phyloP scores from a whole-genome alignment of 2,888 invertebrate genomes.

The Aleiodes alternator region DNA sequence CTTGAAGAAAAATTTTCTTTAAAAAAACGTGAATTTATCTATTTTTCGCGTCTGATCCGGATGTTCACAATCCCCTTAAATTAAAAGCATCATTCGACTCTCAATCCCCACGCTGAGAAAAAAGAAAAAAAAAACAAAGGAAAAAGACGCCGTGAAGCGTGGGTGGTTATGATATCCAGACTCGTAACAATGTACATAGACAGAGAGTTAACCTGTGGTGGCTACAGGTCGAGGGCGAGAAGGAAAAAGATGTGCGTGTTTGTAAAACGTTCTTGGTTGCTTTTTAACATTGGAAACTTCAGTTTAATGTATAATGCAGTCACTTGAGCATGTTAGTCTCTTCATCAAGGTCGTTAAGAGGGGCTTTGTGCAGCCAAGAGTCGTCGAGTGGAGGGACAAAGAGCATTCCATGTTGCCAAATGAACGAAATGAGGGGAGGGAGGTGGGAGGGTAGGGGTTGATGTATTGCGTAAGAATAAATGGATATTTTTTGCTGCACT shows the following conservation, averaged over 20 bases:
- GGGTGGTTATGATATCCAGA: slow-evolving; percentile 58
- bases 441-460: slow-evolving; percentile 44
- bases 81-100: background rate
- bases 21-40: no score
- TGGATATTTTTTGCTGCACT: slow-evolving; percentile 63
- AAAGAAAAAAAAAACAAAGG: slow-evolving; percentile 49
- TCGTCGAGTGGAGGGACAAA: slow-evolving; percentile 64
- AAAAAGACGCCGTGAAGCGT: slow-evolving; percentile 47
- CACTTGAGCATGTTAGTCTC: slow-evolving; percentile 38
- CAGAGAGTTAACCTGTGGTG: slow-evolving; percentile 34
- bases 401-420: slow-evolving; percentile 67
- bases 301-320: slow-evolving; percentile 38
- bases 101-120: slow-evolving; percentile 1
- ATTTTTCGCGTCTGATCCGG: slow-evolving; percentile 5
- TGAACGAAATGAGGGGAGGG: background rate
- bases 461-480: slow-evolving; percentile 69
- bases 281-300: slow-evolving; percentile 26
- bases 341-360: slow-evolving; percentile 55
- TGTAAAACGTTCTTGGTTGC: slow-evolving; percentile 30
- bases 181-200: slow-evolving; percentile 43
- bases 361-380: slow-evolving; percentile 40
- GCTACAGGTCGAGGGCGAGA: slow-evolving; percentile 23
- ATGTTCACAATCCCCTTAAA: slow-evolving; percentile 16
- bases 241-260: slow-evolving; percentile 33
- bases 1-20: no score